These are phyloP conservation scores for Hydropsyche tenuis DNA, from an alignment of 1,140 invertebrate species.

Conservation along the genomic window DNA sequence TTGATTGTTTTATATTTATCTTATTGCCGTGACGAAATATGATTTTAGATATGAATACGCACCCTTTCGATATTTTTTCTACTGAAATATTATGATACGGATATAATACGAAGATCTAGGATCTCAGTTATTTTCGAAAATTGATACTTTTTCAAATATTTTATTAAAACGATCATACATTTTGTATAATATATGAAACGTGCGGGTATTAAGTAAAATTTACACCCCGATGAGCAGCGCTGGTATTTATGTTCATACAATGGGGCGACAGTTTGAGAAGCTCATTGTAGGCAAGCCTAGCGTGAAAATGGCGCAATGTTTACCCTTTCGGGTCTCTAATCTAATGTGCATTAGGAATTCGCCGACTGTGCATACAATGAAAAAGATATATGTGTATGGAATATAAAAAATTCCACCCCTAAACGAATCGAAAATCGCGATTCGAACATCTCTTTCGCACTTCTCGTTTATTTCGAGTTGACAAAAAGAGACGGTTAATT, in stretches of 20 bases:
- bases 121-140: too few relatives aligned
- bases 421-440: slow-evolving; percentile 25
- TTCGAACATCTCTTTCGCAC: slow-evolving; percentile 31
- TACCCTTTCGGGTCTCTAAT: slow-evolving; percentile 40
- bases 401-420: slow-evolving; percentile 10
- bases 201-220: background rate
- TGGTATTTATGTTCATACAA: background rate
- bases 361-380: background rate
- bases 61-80: too few relatives aligned
- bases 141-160: too few relatives aligned
- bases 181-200: too few relatives aligned
- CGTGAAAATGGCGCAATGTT: slow-evolving; percentile 35
- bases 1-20: background rate
- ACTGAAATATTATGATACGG: too few relatives aligned
- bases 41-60: too few relatives aligned
- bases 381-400: background rate
- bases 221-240: background rate
- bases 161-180: too few relatives aligned
- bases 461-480: background rate
- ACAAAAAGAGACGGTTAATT: slow-evolving; percentile 17
- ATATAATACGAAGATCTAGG: too few relatives aligned
- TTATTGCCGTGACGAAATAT: background rate
- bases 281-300: slow-evolving; percentile 2
- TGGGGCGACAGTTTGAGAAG: slow-evolving; percentile 14
- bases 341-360: slow-evolving; percentile 38